These are phyloP conservation scores for Idaea straminata DNA, from an alignment of 2,888 invertebrate species.

Conservation along the genomic window DNA sequence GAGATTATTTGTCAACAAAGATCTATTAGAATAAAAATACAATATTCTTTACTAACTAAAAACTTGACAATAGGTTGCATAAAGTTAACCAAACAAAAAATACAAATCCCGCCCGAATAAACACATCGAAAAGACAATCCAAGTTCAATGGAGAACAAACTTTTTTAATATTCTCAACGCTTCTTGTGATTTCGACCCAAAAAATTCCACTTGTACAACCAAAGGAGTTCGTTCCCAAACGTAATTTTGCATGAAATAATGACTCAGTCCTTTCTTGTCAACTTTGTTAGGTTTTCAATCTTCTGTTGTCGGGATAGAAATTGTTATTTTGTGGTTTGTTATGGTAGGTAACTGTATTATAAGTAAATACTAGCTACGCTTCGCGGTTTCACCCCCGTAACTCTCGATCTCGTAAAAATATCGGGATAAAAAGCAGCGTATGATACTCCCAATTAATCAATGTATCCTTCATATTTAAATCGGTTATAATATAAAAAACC, in stretches of 20 bases:
- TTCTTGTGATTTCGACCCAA: constrained; percentile 68
- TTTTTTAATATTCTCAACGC: constrained; percentile 78
- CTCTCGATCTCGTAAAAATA: no score
- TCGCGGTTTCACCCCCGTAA: no score
- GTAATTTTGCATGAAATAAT: constrained; percentile 77
- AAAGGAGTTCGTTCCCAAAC: constrained; percentile 57
- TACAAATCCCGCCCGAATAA: constrained; percentile 38
- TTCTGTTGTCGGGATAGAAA: constrained; percentile 31
- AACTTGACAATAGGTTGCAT: constrained; percentile 11
- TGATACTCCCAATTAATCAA: no score
- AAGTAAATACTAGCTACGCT: no score
- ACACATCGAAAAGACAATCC: constrained; percentile 75
- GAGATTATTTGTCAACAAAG: no score
- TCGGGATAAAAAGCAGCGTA: no score
- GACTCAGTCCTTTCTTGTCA: constrained; percentile 56
- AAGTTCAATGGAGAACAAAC: constrained; percentile 62
- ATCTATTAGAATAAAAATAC: no score
- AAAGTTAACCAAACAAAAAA: constrained; percentile 23
- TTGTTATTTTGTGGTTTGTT: background rate
- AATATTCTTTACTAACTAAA: no score
- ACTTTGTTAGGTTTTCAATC: constrained; percentile 57
- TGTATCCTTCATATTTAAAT: no score
- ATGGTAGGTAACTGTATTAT: background rate
- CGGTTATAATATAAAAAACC: no score
- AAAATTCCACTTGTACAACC: constrained; percentile 57